Conservation (phyloP, 2,797 vertebrate species). For the Sebastes baramenuke region DNA sequence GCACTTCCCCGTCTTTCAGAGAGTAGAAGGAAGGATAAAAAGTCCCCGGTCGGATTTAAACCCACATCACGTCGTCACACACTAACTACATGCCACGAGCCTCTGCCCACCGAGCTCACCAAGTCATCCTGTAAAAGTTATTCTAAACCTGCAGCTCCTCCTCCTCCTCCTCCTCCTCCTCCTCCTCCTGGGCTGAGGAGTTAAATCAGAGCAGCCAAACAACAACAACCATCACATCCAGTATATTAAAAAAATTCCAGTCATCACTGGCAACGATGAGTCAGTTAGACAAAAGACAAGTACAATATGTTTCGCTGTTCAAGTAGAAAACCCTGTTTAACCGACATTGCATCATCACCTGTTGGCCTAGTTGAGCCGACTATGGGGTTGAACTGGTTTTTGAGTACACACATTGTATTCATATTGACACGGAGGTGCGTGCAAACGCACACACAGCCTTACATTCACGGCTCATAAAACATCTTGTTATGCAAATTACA, state of each 20-base stretch:
- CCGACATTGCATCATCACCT: constrained; percentile 62
- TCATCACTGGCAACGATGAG: background rate
- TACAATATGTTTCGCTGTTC: constrained; percentile 36
- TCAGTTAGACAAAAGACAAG: constrained; percentile 18
- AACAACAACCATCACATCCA: background rate
- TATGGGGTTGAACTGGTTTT: constrained; percentile 67
- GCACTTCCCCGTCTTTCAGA: background rate
- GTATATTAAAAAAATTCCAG: background rate
- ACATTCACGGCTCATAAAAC: background rate
- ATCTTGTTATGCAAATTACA: constrained; percentile 17
- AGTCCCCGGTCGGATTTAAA: constrained; percentile 20
- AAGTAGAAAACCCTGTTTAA: constrained; percentile 77
- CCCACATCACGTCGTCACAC: constrained; percentile 4
- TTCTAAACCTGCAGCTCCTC: constrained; percentile 39
- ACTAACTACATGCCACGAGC: constrained; percentile 4
- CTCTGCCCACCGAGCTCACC: constrained; percentile 31
- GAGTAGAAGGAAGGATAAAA: constrained; percentile 1
- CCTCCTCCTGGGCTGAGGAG: background rate
- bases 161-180: constrained; percentile 28
- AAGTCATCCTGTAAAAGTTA: constrained; percentile 49
- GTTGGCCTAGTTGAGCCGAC: constrained; percentile 40
- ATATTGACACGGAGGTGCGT: constrained; percentile 9
- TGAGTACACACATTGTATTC: constrained; percentile 42
- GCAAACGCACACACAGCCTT: background rate
- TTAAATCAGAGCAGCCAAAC: background rate